Percentiles rank a stretch among this genome's conserved stretches.
Evolutionary conservation across 1,140 invertebrate species (phyloP).

Genomic region (Campodea augens): DNA sequence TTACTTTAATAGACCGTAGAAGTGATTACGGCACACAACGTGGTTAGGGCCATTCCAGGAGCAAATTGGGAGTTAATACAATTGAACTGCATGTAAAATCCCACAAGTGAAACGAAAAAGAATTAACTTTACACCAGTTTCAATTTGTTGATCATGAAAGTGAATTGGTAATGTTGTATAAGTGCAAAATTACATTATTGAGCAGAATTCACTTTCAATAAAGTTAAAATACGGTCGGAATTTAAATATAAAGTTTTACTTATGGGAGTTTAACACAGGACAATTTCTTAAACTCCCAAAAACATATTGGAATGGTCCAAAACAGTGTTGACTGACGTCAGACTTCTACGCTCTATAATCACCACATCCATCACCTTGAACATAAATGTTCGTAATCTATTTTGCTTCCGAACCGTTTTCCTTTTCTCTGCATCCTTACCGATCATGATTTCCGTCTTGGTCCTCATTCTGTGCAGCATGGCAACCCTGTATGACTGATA

Average conservation of each 20-base stretch:
- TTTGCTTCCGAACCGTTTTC: not conserved
- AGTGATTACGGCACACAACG: too few relatives aligned
- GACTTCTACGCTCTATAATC: not conserved
- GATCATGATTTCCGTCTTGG: conserved; percentile 63
- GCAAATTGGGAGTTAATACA: too few relatives aligned
- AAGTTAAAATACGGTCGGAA: too few relatives aligned
- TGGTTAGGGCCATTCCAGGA: too few relatives aligned
- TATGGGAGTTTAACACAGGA: not conserved
- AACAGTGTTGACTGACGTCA: not conserved
- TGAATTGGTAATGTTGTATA: too few relatives aligned
- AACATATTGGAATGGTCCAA: not conserved
- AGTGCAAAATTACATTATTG: too few relatives aligned
- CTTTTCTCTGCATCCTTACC: conserved; percentile 23
- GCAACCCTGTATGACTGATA: conserved; percentile 66
- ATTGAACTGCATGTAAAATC: too few relatives aligned
- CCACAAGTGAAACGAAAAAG: too few relatives aligned
- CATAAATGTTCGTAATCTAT: not conserved
- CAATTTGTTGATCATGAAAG: too few relatives aligned
- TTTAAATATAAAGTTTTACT: not conserved
- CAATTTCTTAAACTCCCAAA: not conserved
- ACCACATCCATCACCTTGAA: not conserved
- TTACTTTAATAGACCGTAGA: too few relatives aligned
- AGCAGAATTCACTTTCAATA: too few relatives aligned
- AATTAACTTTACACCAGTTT: too few relatives aligned
- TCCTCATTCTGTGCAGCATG: conserved; percentile 54